Evolutionary conservation across 2,888 invertebrate species (phyloP), one percentile per base, ranked within the genome.

Genomic region (Lydus trimaculatus): DNA sequence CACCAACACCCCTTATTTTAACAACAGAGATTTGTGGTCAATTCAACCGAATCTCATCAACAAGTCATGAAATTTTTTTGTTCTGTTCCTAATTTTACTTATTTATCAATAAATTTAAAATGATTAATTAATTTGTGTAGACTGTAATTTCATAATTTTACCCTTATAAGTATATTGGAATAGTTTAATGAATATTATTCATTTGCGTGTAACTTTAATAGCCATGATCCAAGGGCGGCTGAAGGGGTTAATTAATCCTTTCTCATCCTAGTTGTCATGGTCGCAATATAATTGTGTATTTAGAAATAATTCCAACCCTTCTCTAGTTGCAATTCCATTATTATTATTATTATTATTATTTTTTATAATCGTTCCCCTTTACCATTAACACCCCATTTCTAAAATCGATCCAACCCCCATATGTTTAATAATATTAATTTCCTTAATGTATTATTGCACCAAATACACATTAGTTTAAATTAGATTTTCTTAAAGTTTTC

Each of bases 21-120:
- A 80, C 82, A 81, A 80, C 82, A 79, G 82, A 83, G 84, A 84
- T 85, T 85, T 85, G 85, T 84, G 84, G 85, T 84, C 84, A 83
- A 80, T 81, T 80, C 83, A 82, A 84, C 84, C 85, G 83, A 84
- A 84, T 82, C 83, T 81, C 84, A 84, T 85, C 84, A 84, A 77
- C 81, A 82, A 85, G 84, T 84, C 84, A 84, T 81, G 43, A 43
- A n/a, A 83, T 13, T 31, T 31, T n/a, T 11, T 43, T 11, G 25
- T 48, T 43, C 11, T 15, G 23, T n/a, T 13, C 17, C 9, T 48
- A 39, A 20, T 33, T 62, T 13, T 43, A 9, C 6, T 9, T 20
- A 59, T 20, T 59, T 59, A 59, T 15, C 58, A 15, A n/a, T 28
- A 31, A 5, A 15, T 31, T 60, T 31, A 11, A n/a, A 17, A 58